Percentiles rank a stretch among this genome's conserved stretches.
These are phyloP conservation scores for Octomys mimax DNA, from an alignment of 2,797 vertebrate species.

Conservation along the genomic window DNA sequence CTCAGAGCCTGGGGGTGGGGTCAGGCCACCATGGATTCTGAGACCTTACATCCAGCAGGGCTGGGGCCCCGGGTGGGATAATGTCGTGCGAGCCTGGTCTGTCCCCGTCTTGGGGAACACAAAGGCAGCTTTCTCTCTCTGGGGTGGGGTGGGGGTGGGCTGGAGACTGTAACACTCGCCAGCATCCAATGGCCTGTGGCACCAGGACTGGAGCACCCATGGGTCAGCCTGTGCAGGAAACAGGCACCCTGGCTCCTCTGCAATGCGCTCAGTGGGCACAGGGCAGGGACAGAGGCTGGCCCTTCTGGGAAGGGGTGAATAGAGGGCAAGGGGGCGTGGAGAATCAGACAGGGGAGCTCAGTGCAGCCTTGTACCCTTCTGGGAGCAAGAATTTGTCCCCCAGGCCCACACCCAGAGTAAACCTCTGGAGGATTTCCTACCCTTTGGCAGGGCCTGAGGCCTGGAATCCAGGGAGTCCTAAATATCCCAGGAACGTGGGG, in stretches of 20 bases:
- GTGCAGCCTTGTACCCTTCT: constrained; percentile 8
- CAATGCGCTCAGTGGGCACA: background rate
- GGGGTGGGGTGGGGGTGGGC: constrained; percentile 4
- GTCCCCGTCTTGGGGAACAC: constrained; percentile 82
- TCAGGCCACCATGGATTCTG: constrained; percentile 68
- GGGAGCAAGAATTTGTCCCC: constrained; percentile 18
- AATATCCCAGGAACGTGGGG: constrained; percentile 80
- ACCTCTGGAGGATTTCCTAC: constrained; percentile 58
- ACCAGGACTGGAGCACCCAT: constrained; percentile 64
- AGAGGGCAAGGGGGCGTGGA: constrained; percentile 18
- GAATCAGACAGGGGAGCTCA: constrained; percentile 19
- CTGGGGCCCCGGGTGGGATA: constrained; percentile 77
- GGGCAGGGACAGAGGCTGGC: background rate
- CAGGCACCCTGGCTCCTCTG: background rate
- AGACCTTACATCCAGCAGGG: constrained; percentile 60
- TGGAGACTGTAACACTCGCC: constrained; percentile 58
- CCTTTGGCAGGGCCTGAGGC: constrained; percentile 63
- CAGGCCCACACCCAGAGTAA: constrained; percentile 51
- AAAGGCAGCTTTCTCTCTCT: constrained; percentile 84
- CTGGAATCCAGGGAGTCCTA: constrained; percentile 77
- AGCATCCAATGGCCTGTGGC: constrained; percentile 69
- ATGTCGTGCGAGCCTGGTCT: constrained; percentile 82
- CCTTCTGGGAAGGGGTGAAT: constrained; percentile 10
- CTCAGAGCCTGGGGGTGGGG: constrained; percentile 10
- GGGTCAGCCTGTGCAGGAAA: background rate